These are phyloP conservation scores for Enteromius unitaeniatus DNA, from an alignment of 2,797 vertebrate species.

Conservation along the genomic window DNA sequence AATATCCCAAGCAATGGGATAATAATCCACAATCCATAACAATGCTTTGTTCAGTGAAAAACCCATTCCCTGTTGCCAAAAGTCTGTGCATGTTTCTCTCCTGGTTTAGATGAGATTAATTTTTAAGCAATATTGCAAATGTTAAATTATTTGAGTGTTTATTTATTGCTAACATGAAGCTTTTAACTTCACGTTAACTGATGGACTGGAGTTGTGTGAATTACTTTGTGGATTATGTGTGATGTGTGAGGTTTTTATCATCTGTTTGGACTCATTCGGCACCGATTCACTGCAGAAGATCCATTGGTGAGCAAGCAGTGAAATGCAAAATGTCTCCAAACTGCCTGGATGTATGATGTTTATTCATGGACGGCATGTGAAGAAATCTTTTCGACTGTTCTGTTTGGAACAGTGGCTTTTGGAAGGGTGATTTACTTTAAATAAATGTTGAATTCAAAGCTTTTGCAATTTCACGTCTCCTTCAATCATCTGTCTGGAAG, in stretches of 20 bases:
- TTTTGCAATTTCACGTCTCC: neutral
- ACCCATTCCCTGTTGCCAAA: neutral
- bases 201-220: neutral
- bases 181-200: neutral
- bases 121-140: neutral
- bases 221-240: neutral
- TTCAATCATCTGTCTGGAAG: conserved; percentile 9
- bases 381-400: neutral
- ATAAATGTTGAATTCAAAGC: conserved; percentile 7
- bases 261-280: neutral
- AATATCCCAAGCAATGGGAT: neutral
- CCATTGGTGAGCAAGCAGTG: neutral
- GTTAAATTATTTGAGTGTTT: neutral
- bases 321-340: neutral
- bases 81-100: neutral
- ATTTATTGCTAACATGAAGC: neutral
- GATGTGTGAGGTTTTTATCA: neutral
- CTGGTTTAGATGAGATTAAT: neutral
- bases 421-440: conserved; percentile 19
- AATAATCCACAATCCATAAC: neutral
- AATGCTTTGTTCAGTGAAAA: neutral
- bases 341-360: neutral
- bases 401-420: neutral
- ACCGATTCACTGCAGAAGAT: neutral
- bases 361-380: conserved; percentile 2